These are phyloP conservation scores for Miichthys miiuy DNA, from an alignment of 2,797 vertebrate genomes.

Conservation along the genomic window DNA sequence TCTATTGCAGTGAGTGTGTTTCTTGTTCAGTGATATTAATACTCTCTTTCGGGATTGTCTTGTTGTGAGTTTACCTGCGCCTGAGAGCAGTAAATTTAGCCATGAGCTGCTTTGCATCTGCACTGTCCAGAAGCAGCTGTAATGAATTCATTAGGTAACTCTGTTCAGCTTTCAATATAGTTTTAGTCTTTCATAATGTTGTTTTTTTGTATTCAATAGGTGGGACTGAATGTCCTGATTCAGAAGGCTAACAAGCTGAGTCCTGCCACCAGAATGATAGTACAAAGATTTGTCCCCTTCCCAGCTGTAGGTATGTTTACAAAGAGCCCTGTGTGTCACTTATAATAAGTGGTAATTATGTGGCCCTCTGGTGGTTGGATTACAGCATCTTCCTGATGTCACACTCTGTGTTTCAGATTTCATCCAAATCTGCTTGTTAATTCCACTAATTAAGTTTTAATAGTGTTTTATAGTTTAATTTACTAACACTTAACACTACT, in stretches of 20 bases:
- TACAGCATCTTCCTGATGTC: background rate
- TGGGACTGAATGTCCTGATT: constrained; percentile 95
- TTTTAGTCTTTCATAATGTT: background rate
- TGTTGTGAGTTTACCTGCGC: background rate
- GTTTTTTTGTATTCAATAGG: constrained; percentile 79
- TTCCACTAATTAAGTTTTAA: background rate
- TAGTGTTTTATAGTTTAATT: background rate
- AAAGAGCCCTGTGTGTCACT: constrained; percentile 5
- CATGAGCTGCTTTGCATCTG: background rate
- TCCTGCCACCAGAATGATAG: constrained; percentile 92
- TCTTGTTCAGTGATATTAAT: background rate
- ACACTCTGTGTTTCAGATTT: background rate
- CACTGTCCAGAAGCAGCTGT: no score
- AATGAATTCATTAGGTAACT: background rate
- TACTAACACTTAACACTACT: background rate
- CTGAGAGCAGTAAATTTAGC: background rate
- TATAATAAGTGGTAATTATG: background rate
- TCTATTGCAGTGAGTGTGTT: constrained; percentile 93
- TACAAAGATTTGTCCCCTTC: constrained; percentile 97
- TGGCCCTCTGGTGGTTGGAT: constrained; percentile 35
- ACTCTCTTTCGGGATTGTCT: background rate
- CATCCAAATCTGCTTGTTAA: background rate
- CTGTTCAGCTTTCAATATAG: background rate
- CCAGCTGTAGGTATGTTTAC: constrained; percentile 93
- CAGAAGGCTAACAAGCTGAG: constrained; percentile 94